Conservation (phyloP, 2,888 invertebrate species). For the Lissonota sp. region DNA sequence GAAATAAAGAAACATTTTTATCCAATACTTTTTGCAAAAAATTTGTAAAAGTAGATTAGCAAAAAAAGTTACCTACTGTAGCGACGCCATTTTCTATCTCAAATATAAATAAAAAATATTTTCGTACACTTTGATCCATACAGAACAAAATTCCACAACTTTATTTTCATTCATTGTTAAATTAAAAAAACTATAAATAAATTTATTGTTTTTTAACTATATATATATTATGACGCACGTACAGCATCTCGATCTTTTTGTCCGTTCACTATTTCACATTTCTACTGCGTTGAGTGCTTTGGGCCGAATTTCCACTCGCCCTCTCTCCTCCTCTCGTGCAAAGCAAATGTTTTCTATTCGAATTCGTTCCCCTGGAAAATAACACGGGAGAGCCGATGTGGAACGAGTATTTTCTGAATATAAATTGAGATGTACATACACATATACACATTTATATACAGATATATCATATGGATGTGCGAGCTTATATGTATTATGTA, state of each 20-base stretch:
- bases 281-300: slow-evolving; percentile 47
- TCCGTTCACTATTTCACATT: slow-evolving; percentile 18
- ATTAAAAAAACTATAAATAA: too few relatives aligned
- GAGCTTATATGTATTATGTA: slow-evolving; percentile 28
- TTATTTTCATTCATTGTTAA: too few relatives aligned
- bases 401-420: slow-evolving; percentile 73
- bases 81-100: too few relatives aligned
- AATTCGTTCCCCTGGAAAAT: slow-evolving; percentile 74
- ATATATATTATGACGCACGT: too few relatives aligned
- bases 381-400: slow-evolving; percentile 67
- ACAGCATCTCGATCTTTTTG: slow-evolving; percentile 28
- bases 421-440: slow-evolving; percentile 70
- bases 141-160: too few relatives aligned
- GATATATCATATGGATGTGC: background rate
- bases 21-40: background rate
- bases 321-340: slow-evolving; percentile 44
- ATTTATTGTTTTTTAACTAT: too few relatives aligned
- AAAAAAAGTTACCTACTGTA: too few relatives aligned
- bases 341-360: slow-evolving; percentile 74
- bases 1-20: background rate
- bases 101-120: too few relatives aligned
- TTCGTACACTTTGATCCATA: too few relatives aligned
- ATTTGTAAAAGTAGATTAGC: background rate
- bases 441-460: slow-evolving; percentile 25
- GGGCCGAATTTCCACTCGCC: slow-evolving; percentile 20